Conservation (phyloP, 2,797 vertebrate species). For the Gambelia wislizenii region DNA sequence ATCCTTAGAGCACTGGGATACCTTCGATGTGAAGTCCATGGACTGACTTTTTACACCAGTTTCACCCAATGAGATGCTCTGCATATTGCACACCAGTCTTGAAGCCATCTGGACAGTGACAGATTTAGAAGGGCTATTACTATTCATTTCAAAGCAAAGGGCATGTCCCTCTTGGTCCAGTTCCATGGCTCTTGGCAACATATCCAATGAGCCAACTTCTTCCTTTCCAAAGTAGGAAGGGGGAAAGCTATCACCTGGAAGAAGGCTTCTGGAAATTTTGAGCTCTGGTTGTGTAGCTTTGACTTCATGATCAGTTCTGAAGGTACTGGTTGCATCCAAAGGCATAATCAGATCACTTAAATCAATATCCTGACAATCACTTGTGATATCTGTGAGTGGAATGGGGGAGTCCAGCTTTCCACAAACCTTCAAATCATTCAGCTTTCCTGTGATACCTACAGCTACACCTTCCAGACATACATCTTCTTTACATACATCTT, state of each 20-base stretch:
- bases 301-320: neutral
- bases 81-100: conserved; percentile 53
- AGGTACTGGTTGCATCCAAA: neutral
- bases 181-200: neutral
- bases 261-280: neutral
- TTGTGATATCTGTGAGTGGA: neutral
- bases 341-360: neutral
- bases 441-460: neutral
- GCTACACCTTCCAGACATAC: neutral
- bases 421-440: neutral
- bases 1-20: neutral
- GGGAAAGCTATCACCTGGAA: neutral
- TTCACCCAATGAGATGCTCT: conserved; percentile 32
- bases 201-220: neutral
- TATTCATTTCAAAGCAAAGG: conserved; percentile 12
- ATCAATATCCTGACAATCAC: neutral
- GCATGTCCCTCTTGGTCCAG: neutral
- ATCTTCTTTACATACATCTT: neutral
- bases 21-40: conserved; percentile 1
- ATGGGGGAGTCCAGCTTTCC: neutral
- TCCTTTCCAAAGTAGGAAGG: neutral
- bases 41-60: neutral
- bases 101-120: conserved; percentile 84
- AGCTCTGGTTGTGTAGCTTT: neutral
- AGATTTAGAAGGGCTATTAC: conserved; percentile 61